These are phyloP conservation scores for Timandra comae DNA, from an alignment of 2,888 invertebrate species.

Conservation along the genomic window DNA sequence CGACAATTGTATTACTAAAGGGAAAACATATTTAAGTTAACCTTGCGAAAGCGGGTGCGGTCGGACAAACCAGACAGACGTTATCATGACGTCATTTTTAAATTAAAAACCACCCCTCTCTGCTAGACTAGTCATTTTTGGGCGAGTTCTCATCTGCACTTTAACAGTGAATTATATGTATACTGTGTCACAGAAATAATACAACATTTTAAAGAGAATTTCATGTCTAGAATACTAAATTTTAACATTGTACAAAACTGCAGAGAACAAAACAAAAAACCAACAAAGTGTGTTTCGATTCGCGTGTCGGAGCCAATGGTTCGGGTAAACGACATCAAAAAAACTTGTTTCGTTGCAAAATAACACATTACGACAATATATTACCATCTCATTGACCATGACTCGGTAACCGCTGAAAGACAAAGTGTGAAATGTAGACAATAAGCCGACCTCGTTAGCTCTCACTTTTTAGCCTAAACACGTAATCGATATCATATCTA, in stretches of 20 bases:
- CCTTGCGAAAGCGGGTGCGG: conserved; percentile 37
- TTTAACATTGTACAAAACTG: no score
- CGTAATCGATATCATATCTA: conserved; percentile 18
- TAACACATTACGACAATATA: conserved; percentile 39
- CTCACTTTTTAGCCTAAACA: conserved; percentile 46
- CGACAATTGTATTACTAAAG: conserved; percentile 9
- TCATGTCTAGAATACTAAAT: no score
- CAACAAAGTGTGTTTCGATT: conserved; percentile 11
- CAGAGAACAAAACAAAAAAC: conserved; percentile 15
- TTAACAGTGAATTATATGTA: no score
- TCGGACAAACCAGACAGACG: conserved; percentile 21
- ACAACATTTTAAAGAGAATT: no score
- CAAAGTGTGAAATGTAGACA: neutral
- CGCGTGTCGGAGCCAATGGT: conserved; percentile 17
- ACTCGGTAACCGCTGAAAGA: conserved; percentile 23
- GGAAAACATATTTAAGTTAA: conserved; percentile 14
- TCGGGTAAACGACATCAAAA: conserved; percentile 27
- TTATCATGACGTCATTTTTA: conserved; percentile 35
- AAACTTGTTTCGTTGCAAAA: conserved; percentile 42
- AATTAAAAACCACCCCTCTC: conserved; percentile 17
- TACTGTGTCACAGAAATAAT: no score
- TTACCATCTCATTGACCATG: conserved; percentile 55
- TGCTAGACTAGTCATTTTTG: no score
- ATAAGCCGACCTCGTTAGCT: conserved; percentile 15
- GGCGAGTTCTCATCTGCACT: no score